A percentile compares a stretch with the other conserved stretches of the same genome.
Evolutionary conservation across 2,888 invertebrate species (phyloP).

Genomic region (Notocelia uddmanniana): DNA sequence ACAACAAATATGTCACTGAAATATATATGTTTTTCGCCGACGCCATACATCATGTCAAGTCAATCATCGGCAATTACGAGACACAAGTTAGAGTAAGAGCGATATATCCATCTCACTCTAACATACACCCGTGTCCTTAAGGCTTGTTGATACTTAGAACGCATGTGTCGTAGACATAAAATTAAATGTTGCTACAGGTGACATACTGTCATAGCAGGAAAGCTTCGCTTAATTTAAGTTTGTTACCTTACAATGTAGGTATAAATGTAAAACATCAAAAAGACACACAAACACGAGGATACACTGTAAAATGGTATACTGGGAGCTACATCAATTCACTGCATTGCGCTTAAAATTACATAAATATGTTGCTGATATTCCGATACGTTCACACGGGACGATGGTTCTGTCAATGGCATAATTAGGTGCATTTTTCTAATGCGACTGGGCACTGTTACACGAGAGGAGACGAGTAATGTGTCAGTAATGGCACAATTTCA

Average conservation of each 20-base stretch:
- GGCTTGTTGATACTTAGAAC: too few relatives aligned
- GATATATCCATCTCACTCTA: not conserved
- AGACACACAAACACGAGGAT: constrained; percentile 41
- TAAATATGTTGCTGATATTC: constrained; percentile 40
- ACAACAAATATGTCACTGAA: not conserved
- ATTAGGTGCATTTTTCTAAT: not conserved
- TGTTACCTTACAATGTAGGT: constrained; percentile 59
- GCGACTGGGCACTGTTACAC: not conserved
- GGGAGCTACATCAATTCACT: constrained; percentile 58
- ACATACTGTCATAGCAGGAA: constrained; percentile 20
- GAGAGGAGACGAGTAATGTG: too few relatives aligned
- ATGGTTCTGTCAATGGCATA: not conserved
- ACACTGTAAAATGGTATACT: constrained; percentile 23
- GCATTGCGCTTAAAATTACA: constrained; percentile 54
- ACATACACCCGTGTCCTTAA: not conserved
- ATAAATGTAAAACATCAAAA: constrained; percentile 58
- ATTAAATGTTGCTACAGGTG: not conserved
- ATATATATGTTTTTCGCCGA: not conserved
- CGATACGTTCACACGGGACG: constrained; percentile 3
- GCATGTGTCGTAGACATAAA: too few relatives aligned
- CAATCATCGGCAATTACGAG: too few relatives aligned
- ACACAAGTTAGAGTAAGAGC: not conserved
- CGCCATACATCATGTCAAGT: too few relatives aligned
- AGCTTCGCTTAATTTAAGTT: constrained; percentile 46
- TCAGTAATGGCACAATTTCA: too few relatives aligned